A percentile compares a stretch with the other conserved stretches of the same genome.
Evolutionary conservation across 2,888 invertebrate species (phyloP).

Genomic region (Hybos culiciformis): DNA sequence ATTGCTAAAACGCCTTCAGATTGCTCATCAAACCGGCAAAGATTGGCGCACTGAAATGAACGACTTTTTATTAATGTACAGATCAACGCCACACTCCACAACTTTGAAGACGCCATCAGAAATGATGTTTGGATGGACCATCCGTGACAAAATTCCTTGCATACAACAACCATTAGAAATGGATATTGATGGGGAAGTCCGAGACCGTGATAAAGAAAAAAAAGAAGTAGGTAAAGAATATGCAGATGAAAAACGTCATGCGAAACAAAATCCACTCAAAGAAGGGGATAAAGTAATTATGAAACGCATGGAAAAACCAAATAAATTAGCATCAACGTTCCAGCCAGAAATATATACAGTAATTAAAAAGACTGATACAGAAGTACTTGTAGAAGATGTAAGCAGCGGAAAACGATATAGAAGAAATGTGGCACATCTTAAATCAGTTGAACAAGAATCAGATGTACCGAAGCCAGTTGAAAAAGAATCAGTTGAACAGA

Average conservation of each 20-base stretch:
- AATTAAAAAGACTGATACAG: slow-evolving; percentile 5
- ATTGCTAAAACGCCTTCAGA: too few relatives aligned
- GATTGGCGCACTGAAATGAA: too few relatives aligned
- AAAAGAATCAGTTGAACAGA: too few relatives aligned
- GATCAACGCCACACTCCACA: slow-evolving; percentile 19
- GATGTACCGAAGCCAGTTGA: too few relatives aligned
- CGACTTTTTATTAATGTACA: too few relatives aligned
- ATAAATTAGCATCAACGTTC: slow-evolving; percentile 6
- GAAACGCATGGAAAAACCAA: slow-evolving; percentile 7
- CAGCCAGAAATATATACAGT: slow-evolving; percentile 8
- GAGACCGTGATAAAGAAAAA: slow-evolving; percentile 10
- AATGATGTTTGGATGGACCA: slow-evolving; percentile 15
- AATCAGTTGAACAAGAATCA: too few relatives aligned
- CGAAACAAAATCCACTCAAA: slow-evolving; percentile 6
- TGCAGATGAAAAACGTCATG: slow-evolving; percentile 7
- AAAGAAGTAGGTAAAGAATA: slow-evolving; percentile 7
- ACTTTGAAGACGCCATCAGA: slow-evolving; percentile 19
- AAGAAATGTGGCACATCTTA: too few relatives aligned
- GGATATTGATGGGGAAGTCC: slow-evolving; percentile 8
- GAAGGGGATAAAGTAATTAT: slow-evolving; percentile 8
- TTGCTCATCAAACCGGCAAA: too few relatives aligned
- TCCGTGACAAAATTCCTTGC: slow-evolving; percentile 16
- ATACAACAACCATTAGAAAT: slow-evolving; percentile 5
- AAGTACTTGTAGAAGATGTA: slow-evolving; percentile 5
- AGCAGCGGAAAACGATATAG: too few relatives aligned